phyloP scores from a whole-genome alignment of 2,113 vertebrate species.

The Protobothrops flavoviridis region DNA sequence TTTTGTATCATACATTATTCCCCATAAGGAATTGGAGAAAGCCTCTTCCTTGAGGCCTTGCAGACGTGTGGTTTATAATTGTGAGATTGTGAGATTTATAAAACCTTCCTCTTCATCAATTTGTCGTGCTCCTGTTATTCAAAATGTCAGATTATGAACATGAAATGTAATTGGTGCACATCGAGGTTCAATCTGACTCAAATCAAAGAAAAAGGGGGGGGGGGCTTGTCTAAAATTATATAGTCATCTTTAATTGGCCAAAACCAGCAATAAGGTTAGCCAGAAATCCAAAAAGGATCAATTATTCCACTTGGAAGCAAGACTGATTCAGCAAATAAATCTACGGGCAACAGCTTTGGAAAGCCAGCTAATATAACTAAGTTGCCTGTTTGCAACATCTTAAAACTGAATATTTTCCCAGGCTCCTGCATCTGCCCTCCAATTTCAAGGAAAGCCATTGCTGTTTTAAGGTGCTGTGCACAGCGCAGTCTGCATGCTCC shows the following conservation, averaged over 20 bases:
- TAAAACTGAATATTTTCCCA: background rate
- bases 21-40: background rate
- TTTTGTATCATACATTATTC: background rate
- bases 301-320: background rate
- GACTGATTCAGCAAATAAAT: background rate
- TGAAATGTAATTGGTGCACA: background rate
- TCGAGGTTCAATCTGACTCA: background rate
- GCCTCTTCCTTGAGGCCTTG: background rate
- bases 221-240: background rate
- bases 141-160: background rate
- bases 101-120: background rate
- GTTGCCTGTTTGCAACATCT: background rate
- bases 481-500: background rate
- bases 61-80: background rate
- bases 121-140: background rate
- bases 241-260: background rate
- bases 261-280: background rate
- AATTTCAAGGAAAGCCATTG: background rate
- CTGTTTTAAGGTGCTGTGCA: background rate
- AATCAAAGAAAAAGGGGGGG: background rate
- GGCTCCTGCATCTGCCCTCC: background rate
- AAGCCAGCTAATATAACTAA: background rate
- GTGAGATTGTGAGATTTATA: background rate
- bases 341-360: background rate
- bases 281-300: background rate